Evolutionary conservation across 2,888 invertebrate species (phyloP).

Genomic region (Sepiola atlantica): DNA sequence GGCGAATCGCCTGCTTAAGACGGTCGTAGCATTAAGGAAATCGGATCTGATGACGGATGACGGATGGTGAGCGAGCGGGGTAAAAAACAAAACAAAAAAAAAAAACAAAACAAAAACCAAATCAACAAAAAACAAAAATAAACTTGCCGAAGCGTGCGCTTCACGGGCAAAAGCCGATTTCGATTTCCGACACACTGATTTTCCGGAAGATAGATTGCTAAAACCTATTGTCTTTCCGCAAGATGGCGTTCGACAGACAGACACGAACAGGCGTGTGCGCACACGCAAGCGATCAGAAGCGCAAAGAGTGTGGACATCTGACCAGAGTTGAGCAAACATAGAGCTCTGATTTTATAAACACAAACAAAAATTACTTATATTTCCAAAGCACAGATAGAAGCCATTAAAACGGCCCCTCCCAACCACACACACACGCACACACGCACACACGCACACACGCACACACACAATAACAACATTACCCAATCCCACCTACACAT

Average conservation of each 20-base stretch:
- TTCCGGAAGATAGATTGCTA: constrained; percentile 32
- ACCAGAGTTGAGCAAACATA: background rate
- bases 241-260: background rate
- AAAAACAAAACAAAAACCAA: no score
- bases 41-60: constrained; percentile 23
- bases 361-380: background rate
- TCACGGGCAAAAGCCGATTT: constrained; percentile 22
- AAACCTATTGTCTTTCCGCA: background rate
- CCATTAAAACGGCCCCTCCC: background rate
- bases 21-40: background rate
- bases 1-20: constrained; percentile 11
- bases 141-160: background rate
- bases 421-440: background rate
- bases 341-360: background rate
- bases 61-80: background rate
- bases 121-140: background rate
- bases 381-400: background rate
- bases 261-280: background rate
- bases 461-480: no score
- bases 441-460: background rate
- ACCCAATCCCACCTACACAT: no score
- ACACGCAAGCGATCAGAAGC: background rate
- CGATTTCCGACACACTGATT: background rate
- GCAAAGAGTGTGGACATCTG: background rate
- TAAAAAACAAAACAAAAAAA: no score